Evolutionary conservation across 2,797 vertebrate species (phyloP), one percentile per base, ranked within the genome.

Genomic region (Crax fasciolata): DNA sequence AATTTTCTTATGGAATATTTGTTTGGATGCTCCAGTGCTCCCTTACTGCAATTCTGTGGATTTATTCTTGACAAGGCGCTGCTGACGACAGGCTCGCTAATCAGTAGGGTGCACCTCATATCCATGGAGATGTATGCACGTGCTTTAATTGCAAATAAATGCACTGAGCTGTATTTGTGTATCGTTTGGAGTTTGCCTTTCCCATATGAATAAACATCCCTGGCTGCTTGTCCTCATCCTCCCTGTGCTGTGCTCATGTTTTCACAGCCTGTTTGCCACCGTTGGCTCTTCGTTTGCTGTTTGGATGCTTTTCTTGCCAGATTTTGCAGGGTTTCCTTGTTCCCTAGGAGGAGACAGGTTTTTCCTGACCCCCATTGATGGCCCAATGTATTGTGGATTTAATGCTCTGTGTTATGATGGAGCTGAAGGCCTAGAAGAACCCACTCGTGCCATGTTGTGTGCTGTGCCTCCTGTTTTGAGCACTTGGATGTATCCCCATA

Each of bases 151-250:
- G 87, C 73, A 93, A 92, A 95, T 85, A 90, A 87, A 87, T 13
- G 70, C 0, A 9, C 79, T 7, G 62, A 90, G 72, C 82, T 28
- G n/a, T 54, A 85, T 96, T 93, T 96, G 78, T 62, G 63, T 93
- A 70, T 18, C 59, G 55, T 44, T 90, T 21, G 19, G 16, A 21
- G 17, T 79, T 92, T 88, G 84, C 44, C 63, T 94, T 95, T 97
- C 95, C 94, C 86, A 65, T 25, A 59, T 93, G 90, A 95, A 92
- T 92, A 93, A 96, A 96, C 75, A 95, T 75, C 35, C 25, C 65
- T 87, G 87, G 63, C 91, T 76, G 83, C 43, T 76, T 2, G 0
- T 32, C 71, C 81, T 30, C 19, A 32, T 66, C 82, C 70, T 21
- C 10, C 21, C 8, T 8, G 13, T 13, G 6, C 65, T 49, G 75